phyloP scores from a whole-genome alignment of 1,140 invertebrate genomes.

The Lordiphosa collinella region DNA sequence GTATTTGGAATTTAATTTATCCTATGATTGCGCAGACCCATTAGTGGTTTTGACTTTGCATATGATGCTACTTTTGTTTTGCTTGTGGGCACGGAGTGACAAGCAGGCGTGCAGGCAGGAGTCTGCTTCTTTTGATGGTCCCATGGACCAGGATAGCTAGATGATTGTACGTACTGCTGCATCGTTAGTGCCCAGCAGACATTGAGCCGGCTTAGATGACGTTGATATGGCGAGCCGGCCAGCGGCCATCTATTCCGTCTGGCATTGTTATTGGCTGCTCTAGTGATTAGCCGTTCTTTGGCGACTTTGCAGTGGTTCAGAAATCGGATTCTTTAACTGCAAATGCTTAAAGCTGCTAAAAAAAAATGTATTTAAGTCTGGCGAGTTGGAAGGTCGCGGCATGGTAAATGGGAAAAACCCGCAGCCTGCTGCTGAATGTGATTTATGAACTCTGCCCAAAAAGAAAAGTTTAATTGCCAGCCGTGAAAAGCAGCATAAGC shows the following conservation, averaged over 20 bases:
- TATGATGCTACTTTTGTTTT: slow-evolving; percentile 77
- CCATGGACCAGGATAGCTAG: slow-evolving; percentile 32
- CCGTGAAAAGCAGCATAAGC: slow-evolving; percentile 68
- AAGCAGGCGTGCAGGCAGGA: slow-evolving; percentile 7
- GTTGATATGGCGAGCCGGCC: slow-evolving; percentile 34
- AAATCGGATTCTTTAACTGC: slow-evolving; percentile 5
- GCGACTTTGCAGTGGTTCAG: slow-evolving; percentile 20
- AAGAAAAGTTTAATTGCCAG: slow-evolving; percentile 77
- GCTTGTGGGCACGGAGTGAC: slow-evolving; percentile 32
- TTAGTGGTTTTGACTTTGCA: slow-evolving; percentile 78
- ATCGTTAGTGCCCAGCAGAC: slow-evolving; percentile 47
- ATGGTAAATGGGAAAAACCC: slow-evolving; percentile 5
- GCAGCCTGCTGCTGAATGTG: slow-evolving; percentile 62
- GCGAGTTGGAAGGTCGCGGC: not conserved
- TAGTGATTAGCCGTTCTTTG: slow-evolving; percentile 45
- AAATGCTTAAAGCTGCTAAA: slow-evolving; percentile 25
- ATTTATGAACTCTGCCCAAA: slow-evolving; percentile 69
- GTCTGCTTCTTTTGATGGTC: slow-evolving; percentile 53
- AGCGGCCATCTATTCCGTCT: slow-evolving; percentile 38
- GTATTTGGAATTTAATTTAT: slow-evolving; percentile 78
- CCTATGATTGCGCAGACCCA: slow-evolving; percentile 77
- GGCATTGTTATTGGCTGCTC: slow-evolving; percentile 52
- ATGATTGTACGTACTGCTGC: slow-evolving; percentile 22
- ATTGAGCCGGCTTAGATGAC: slow-evolving; percentile 65
- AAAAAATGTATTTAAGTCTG: slow-evolving; percentile 5